A percentile compares a stretch with the other conserved stretches of the same genome.
phyloP scores from a whole-genome alignment of 2,113 vertebrate genomes.

The Ginglymostoma cirratum region DNA sequence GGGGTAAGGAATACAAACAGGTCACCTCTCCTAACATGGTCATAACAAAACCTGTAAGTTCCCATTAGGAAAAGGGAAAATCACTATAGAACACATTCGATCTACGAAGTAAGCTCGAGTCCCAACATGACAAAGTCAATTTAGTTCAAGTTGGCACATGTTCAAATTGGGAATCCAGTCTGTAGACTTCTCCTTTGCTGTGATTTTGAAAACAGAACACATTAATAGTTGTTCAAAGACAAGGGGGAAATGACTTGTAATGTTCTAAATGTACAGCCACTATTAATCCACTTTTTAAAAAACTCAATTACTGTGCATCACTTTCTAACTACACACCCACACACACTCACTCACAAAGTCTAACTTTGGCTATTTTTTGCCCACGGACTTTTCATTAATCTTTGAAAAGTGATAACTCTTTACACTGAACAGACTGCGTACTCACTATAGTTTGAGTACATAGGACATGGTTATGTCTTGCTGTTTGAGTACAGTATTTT shows the following conservation, averaged over 20 bases:
- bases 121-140: neutral
- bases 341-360: no score
- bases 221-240: neutral
- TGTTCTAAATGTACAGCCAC: neutral
- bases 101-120: neutral
- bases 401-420: neutral
- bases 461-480: neutral
- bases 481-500: neutral
- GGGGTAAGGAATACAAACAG: no score
- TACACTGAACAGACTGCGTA: neutral
- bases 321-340: neutral
- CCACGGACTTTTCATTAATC: neutral
- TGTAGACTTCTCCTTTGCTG: constrained; percentile 44
- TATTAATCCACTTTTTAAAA: constrained; percentile 13
- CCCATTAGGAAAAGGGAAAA: neutral
- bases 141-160: constrained; percentile 52
- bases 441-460: neutral
- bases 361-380: neutral
- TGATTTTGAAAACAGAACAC: constrained; percentile 39
- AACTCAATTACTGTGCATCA: neutral
- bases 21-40: no score
- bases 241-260: neutral
- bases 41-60: neutral
- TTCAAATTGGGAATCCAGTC: constrained; percentile 53
- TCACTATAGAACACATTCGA: neutral